Evolutionary conservation across 2,113 vertebrate species (phyloP).

Genomic region (Ia io): DNA sequence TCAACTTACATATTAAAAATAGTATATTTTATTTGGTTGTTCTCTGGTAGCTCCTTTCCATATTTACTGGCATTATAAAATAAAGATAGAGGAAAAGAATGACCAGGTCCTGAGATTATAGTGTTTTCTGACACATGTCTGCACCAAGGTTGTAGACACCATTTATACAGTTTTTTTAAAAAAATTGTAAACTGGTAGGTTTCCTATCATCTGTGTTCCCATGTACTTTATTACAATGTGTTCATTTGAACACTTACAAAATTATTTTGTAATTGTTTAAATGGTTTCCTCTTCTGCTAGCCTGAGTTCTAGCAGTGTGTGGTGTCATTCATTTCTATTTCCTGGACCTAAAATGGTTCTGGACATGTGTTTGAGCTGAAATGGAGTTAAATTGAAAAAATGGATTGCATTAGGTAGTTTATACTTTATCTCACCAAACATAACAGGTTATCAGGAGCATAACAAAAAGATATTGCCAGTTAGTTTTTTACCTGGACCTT

Average conservation of each 20-base stretch:
- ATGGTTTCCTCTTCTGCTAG: not conserved
- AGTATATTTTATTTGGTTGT: not conserved
- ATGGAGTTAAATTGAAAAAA: slow-evolving; percentile 17
- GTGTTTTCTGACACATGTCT: not conserved
- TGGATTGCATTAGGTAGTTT: not conserved
- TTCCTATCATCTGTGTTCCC: not conserved
- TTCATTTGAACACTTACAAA: not conserved
- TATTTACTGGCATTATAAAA: not conserved
- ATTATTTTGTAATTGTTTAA: not conserved
- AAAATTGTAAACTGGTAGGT: not conserved
- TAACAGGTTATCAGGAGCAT: not conserved
- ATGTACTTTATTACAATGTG: not conserved
- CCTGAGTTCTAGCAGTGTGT: not conserved
- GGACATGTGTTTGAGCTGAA: not conserved
- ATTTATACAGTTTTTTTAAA: not conserved
- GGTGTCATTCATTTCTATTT: not conserved
- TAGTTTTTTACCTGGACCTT: not conserved
- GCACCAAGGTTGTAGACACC: not conserved
- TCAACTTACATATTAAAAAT: not conserved
- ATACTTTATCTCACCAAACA: not conserved
- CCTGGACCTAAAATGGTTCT: not conserved
- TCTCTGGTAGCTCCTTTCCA: not conserved
- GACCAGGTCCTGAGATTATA: not conserved
- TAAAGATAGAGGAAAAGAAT: slow-evolving; percentile 3
- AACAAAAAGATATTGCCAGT: not conserved